A percentile compares a stretch with the other conserved stretches of the same genome.
phyloP scores from a whole-genome alignment of 2,888 invertebrate species.

The Mesochorus sp. region DNA sequence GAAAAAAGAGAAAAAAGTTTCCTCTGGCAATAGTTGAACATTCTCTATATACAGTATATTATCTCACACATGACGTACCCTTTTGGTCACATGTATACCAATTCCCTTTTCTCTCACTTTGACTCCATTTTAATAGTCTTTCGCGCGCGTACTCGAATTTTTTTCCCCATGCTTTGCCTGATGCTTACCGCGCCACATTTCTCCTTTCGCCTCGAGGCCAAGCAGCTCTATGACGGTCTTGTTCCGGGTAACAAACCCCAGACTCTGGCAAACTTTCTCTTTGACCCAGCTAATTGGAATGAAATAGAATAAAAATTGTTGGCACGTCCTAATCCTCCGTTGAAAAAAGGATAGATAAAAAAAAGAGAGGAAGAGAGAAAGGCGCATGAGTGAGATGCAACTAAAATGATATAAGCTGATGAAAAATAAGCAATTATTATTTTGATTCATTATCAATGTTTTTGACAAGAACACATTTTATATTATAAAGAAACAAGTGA shows the following conservation, averaged over 20 bases:
- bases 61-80: background rate
- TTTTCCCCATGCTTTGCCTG: conserved; percentile 18
- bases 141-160: conserved; percentile 4
- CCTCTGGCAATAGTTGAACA: conserved; percentile 16
- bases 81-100: background rate
- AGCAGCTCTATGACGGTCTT: conserved; percentile 12
- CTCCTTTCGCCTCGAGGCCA: conserved; percentile 8
- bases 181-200: conserved; percentile 3
- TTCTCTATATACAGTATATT: background rate
- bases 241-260: conserved; percentile 46
- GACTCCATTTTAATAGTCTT: conserved; percentile 35
- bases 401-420: no score
- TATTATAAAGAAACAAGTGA: no score
- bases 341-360: background rate
- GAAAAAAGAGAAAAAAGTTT: background rate
- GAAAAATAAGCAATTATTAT: no score
- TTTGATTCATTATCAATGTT: no score
- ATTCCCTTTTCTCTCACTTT: conserved; percentile 15
- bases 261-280: conserved; percentile 54
- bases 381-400: background rate
- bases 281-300: conserved; percentile 60
- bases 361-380: background rate
- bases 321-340: conserved; percentile 26
- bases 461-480: no score
- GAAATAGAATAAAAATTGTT: conserved; percentile 55